These are phyloP conservation scores for Rhyacophila evoluta DNA, from an alignment of 2,888 invertebrate genomes.

Conservation along the genomic window DNA sequence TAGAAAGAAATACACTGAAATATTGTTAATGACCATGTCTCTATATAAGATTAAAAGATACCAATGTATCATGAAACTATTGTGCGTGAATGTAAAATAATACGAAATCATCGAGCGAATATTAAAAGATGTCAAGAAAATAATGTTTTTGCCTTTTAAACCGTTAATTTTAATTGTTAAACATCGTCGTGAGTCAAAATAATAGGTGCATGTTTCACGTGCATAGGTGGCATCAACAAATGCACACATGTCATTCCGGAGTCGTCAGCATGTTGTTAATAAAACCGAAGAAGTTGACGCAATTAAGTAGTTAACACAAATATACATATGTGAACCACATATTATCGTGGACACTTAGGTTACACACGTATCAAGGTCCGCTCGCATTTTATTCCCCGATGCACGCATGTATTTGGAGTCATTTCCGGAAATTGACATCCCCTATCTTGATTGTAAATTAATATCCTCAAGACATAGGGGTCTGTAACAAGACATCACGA, in stretches of 20 bases:
- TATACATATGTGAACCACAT: conserved; percentile 39
- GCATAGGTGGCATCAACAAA: conserved; percentile 10
- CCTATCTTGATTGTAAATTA: conserved; percentile 52
- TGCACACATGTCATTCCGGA: conserved; percentile 26
- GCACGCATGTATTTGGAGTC: conserved; percentile 36
- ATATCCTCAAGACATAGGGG: conserved; percentile 44
- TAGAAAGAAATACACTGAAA: neutral
- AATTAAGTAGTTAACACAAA: conserved; percentile 52
- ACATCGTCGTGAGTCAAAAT: neutral
- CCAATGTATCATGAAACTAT: neutral
- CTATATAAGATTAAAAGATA: neutral
- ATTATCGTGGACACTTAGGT: conserved; percentile 43
- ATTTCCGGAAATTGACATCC: conserved; percentile 46
- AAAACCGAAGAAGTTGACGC: conserved; percentile 45
- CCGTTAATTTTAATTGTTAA: conserved; percentile 20
- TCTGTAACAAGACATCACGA: conserved; percentile 32
- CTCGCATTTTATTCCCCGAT: conserved; percentile 23
- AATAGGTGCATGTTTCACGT: conserved; percentile 1
- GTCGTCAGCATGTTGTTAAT: conserved; percentile 44
- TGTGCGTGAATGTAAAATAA: neutral
- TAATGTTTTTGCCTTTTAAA: conserved; percentile 11
- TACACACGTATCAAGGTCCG: conserved; percentile 38
- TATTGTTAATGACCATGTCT: neutral
- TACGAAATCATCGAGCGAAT: neutral
- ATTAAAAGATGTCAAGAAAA: conserved; percentile 2